These are phyloP conservation scores for Triplophysa bombifrons DNA, from an alignment of 2,797 vertebrate genomes.

Conservation along the genomic window DNA sequence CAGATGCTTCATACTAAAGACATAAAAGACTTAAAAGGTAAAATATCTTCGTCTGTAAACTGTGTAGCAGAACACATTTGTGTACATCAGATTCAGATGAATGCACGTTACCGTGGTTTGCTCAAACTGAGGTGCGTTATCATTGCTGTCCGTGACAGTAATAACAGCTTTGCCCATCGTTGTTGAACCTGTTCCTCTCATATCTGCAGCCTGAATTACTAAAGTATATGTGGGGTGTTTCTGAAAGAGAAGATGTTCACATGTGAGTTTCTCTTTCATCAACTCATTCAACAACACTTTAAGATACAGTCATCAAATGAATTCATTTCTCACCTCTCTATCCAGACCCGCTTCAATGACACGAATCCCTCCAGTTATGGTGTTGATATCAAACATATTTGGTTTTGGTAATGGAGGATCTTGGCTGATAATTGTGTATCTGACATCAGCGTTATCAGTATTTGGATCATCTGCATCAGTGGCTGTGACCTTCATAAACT, in stretches of 20 bases:
- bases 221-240: slow-evolving; percentile 77
- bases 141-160: slow-evolving; percentile 78
- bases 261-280: background rate
- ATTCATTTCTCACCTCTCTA: slow-evolving; percentile 76
- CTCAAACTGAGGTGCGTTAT: slow-evolving; percentile 79
- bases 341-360: slow-evolving; percentile 75
- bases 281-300: background rate
- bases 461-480: slow-evolving; percentile 75
- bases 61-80: background rate
- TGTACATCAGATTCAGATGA: background rate
- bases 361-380: slow-evolving; percentile 73
- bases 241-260: slow-evolving; percentile 64
- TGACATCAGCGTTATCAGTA: slow-evolving; percentile 73
- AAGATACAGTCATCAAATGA: background rate
- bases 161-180: slow-evolving; percentile 72
- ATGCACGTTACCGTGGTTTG: slow-evolving; percentile 54
- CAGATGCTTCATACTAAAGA: slow-evolving; percentile 69
- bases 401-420: slow-evolving; percentile 56
- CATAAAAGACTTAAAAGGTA: background rate
- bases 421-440: slow-evolving; percentile 77
- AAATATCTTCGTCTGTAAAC: too few relatives aligned
- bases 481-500: slow-evolving; percentile 81
- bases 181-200: slow-evolving; percentile 66
- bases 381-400: slow-evolving; percentile 79
- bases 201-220: slow-evolving; percentile 76